Evolutionary conservation across 2,113 vertebrate genomes (phyloP), one percentile per base, ranked within the genome.

Genomic region (Tricholaema leucomelas): DNA sequence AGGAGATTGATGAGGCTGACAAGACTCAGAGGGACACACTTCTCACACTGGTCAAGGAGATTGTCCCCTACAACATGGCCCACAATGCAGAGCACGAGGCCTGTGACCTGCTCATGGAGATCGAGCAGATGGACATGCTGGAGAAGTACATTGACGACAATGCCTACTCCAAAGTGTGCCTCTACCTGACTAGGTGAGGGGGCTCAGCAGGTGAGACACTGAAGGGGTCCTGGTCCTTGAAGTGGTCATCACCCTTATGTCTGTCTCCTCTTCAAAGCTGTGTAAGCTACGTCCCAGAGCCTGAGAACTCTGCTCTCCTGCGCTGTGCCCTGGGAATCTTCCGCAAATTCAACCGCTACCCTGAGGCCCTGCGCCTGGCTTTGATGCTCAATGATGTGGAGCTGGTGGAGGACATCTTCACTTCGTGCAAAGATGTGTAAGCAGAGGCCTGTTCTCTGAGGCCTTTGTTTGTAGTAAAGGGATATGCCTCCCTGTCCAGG

Each of bases 371-470:
- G 91, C 98, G 99, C 31, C 97, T 99, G 94, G 99, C 99, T 14
- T 94, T 99, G 88, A 99, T 99, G 98, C 99, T 99, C 75, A 99
- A 99, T 46, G 99, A 99, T 6, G 98, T 99, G 96, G 99, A 99
- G 94, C 97, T 99, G 73, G 99, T 99, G 48, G 99, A 99, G 96
- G 99, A 99, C 96, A 99, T 99, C 96, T 99, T 99, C 94, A 99
- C 99, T 40, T 99, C 99, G 92, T 99, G 99, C 98, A 99, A 99
- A 95, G 99, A 99, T 91, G 99, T 99, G 99, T 99, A 97, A 96
- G 98, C 74, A 7, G 77, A 81, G 33, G 31, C 72, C 16, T 8
- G 6, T 17, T 33, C 7, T 66, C 50, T 27, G 30, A 59, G 21
- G 21, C 19, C 9, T 79, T 75, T 0, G 1, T 15, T 25, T 2